These are phyloP conservation scores for Rosalia funebris DNA, from an alignment of 2,888 invertebrate genomes.

Conservation along the genomic window DNA sequence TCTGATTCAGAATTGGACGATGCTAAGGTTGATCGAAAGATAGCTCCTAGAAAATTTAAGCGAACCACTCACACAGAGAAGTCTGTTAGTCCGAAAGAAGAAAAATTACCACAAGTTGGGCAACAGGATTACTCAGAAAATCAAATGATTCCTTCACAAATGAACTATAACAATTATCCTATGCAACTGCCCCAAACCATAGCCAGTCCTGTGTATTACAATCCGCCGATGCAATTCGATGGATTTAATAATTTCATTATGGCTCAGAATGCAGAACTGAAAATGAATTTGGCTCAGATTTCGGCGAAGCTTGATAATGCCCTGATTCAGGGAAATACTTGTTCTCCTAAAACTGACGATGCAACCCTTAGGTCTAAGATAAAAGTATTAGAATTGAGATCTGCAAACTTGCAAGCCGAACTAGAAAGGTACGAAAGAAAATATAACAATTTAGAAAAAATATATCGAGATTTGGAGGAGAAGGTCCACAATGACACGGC, in stretches of 20 bases:
- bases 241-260: slow-evolving; percentile 67
- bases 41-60: slow-evolving; percentile 38
- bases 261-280: slow-evolving; percentile 73
- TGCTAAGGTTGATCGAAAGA: slow-evolving; percentile 27
- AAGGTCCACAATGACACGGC: slow-evolving; percentile 14
- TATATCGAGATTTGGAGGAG: slow-evolving; percentile 18
- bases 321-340: slow-evolving; percentile 50
- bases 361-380: slow-evolving; percentile 56
- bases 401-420: slow-evolving; percentile 57
- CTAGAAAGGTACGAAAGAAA: slow-evolving; percentile 43
- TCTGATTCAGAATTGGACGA: slow-evolving; percentile 50
- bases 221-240: slow-evolving; percentile 53
- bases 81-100: slow-evolving; percentile 15
- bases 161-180: slow-evolving; percentile 2
- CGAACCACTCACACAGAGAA: slow-evolving; percentile 12
- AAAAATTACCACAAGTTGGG: not conserved
- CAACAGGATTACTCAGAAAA: slow-evolving; percentile 5
- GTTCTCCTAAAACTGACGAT: slow-evolving; percentile 49
- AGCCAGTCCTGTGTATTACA: slow-evolving; percentile 27
- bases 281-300: slow-evolving; percentile 72
- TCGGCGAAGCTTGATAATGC: slow-evolving; percentile 73
- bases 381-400: slow-evolving; percentile 58
- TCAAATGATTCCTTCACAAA: slow-evolving; percentile 7
- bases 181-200: slow-evolving; percentile 9
- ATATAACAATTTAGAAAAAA: slow-evolving; percentile 35